Evolutionary conservation across 2,888 invertebrate species (phyloP), one percentile per base, ranked within the genome.

Genomic region (Mechanitis messenoides): DNA sequence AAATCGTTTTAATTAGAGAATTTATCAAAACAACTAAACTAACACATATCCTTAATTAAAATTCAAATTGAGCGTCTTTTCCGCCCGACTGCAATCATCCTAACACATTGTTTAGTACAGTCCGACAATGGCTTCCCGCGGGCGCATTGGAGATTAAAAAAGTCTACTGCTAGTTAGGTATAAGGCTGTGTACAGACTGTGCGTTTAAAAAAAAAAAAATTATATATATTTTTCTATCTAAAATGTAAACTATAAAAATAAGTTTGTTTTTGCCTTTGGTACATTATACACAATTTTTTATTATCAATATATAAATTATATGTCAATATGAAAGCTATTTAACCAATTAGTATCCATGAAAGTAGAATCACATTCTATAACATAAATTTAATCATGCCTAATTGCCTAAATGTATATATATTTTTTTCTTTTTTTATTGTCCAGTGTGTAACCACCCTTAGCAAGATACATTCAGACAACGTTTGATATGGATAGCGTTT

Each of bases 141-240:
- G 80, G 76, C 74, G 70, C 55, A 56, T 46, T 62, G 62, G 56
- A 73, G 78, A 78, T 79, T 78, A 79, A 78, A 79, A 77, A 72
- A 61, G 58, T 38, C 56, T 57, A 50, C 58, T 45, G 35, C 53
- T 55, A 54, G 58, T 54, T 55, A 45, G 59, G 7, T 6, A 20
- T 58, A 60, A 62, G 61, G 66, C 33, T 28, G 35, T 2, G n/a
- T 38, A 7, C 20, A 33, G 6, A 54, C 31, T 28, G 50, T 11
- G 31, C 50, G 50, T 50, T 50, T 50, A 1, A 1, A 3, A 2
- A 20, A 2, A 20, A 47, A 28, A 50, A 11, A 28, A 6, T 3
- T 28, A 7, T 50, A 3, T 20, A 0, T 20, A 28, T 20, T 50
- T 9, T 0, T 50, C 0, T 28, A 20, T 20, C 20, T 20, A 12